These are phyloP conservation scores for Casuarius casuarius DNA, from an alignment of 2,113 vertebrate species.

Conservation along the genomic window DNA sequence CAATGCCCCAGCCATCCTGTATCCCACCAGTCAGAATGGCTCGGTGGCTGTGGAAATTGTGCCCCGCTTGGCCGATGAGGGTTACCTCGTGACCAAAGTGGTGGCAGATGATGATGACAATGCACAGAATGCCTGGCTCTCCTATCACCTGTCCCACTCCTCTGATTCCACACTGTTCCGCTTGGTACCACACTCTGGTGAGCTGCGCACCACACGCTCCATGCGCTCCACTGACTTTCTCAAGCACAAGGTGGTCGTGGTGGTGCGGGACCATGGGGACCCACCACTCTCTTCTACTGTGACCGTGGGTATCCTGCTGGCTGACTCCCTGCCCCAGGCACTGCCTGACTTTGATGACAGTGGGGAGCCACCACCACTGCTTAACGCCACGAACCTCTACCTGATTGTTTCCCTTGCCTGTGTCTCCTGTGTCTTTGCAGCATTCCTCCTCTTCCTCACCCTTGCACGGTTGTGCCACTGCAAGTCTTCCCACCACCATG, in stretches of 20 bases:
- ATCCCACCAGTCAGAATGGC: constrained; percentile 77
- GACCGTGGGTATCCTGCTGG: constrained; percentile 80
- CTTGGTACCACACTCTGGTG: constrained; percentile 83
- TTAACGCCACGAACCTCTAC: constrained; percentile 79
- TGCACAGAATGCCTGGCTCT: constrained; percentile 90
- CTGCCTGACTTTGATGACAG: constrained; percentile 80
- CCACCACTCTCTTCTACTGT: constrained; percentile 79
- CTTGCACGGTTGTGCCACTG: constrained; percentile 26
- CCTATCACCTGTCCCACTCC: constrained; percentile 81
- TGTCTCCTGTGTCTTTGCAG: constrained; percentile 78
- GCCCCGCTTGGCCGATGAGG: constrained; percentile 79
- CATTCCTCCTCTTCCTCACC: constrained; percentile 66
- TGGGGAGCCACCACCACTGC: constrained; percentile 60
- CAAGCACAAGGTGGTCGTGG: constrained; percentile 80
- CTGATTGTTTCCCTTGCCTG: constrained; percentile 79
- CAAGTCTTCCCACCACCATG: background rate
- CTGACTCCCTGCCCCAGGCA: constrained; percentile 75
- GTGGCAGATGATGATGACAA: constrained; percentile 89
- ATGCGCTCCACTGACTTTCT: constrained; percentile 80
- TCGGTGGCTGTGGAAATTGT: constrained; percentile 77
- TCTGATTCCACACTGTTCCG: constrained; percentile 85
- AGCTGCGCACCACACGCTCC: constrained; percentile 83
- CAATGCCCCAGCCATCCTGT: constrained; percentile 81
- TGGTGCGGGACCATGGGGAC: constrained; percentile 82
- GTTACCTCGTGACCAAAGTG: constrained; percentile 87